Evolutionary conservation across 64 coral and sea anemone genomes (phyloP).

Genomic region (Pachyseris speciosa): DNA sequence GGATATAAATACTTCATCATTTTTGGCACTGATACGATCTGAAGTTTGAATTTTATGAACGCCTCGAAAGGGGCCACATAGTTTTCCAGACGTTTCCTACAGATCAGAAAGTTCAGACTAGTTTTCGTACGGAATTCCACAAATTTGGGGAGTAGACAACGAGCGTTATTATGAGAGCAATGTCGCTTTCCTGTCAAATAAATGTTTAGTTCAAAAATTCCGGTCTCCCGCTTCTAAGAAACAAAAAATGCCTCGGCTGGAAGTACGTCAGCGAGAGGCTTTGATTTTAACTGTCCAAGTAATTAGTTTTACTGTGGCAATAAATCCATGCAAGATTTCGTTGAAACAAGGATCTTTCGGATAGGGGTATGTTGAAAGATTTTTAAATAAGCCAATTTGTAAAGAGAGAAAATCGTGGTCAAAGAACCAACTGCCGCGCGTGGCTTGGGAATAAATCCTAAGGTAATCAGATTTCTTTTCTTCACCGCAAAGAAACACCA

Average conservation of each 20-base stretch:
- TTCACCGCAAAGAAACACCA: neutral
- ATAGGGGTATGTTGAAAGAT: neutral
- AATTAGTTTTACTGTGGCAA: neutral
- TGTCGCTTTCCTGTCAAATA: neutral
- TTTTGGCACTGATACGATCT: neutral
- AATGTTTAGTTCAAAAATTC: neutral
- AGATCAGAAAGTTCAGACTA: neutral
- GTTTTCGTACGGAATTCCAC: slow-evolving; percentile 10
- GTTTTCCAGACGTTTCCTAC: no score
- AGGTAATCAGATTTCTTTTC: neutral
- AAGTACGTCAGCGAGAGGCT: neutral
- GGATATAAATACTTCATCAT: neutral
- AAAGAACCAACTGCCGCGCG: no score
- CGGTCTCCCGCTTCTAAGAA: neutral
- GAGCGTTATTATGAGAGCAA: neutral
- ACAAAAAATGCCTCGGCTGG: neutral
- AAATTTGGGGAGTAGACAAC: neutral
- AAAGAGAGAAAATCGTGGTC: neutral
- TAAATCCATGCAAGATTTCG: neutral
- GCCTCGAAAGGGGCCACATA: neutral
- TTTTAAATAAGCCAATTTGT: neutral
- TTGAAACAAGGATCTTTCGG: neutral
- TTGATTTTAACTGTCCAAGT: neutral
- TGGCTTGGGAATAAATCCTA: neutral
- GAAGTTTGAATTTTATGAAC: neutral